Percentiles rank a stretch among this genome's conserved stretches.
Evolutionary conservation across 1,140 invertebrate genomes (phyloP).

Genomic region (Cataglyphis hispanica): DNA sequence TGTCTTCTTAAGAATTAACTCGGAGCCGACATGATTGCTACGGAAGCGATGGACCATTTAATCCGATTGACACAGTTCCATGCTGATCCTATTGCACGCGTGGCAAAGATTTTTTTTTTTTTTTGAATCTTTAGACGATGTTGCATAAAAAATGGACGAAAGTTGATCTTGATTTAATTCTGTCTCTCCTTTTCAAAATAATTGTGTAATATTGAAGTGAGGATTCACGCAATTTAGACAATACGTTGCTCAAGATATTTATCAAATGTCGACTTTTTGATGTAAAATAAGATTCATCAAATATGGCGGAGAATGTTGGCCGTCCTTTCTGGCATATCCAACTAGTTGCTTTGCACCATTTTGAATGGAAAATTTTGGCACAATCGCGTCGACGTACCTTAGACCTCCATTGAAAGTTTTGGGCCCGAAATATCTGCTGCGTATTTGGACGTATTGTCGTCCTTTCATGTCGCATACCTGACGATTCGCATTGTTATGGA

Average conservation of each 20-base stretch:
- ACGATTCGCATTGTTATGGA: slow-evolving; percentile 18
- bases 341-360: background rate
- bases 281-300: slow-evolving; percentile 19
- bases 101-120: background rate
- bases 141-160: background rate
- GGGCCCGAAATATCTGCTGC: background rate
- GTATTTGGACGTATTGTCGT: background rate
- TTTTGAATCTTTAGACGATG: background rate
- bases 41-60: slow-evolving; percentile 31
- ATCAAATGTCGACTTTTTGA: background rate
- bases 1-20: slow-evolving; percentile 59
- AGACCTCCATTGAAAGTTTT: background rate
- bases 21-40: slow-evolving; percentile 7
- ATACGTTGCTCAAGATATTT: background rate
- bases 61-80: slow-evolving; percentile 21
- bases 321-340: background rate
- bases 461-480: background rate
- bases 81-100: background rate
- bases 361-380: background rate
- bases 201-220: no score
- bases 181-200: background rate
- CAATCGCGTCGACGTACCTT: background rate
- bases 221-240: background rate
- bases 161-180: background rate
- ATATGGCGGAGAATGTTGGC: background rate